Base-by-base conservation (phyloP, 2,113 vertebrate species). In the Numenius arquata region DNA sequence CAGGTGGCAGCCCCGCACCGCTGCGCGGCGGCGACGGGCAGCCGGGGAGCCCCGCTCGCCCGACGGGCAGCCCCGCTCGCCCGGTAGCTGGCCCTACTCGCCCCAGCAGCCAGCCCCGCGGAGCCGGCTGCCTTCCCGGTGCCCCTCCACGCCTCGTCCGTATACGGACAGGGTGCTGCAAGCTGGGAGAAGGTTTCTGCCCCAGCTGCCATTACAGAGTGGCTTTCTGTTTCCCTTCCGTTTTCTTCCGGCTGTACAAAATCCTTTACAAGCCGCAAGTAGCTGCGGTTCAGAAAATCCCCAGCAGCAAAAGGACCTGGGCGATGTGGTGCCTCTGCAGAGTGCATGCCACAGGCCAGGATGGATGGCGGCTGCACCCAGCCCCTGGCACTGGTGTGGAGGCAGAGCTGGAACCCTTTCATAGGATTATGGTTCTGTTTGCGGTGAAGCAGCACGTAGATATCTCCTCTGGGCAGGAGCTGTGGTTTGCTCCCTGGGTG, bases 261-360 rank as follows among this genome's bases (percentile, higher is more conserved):
- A 3, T 2, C 59, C 61, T 16, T 9, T 1, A 1, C 8, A 14
- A 36, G 66, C 66, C 13, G 2, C 19, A 6, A 0, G 19, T 2
- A 6, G 47, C 30, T 30, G 29, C 5, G 45, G 6, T 32, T 8
- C 34, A 43, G 18, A 62, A 50, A 30, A 7, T 2, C 18, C 16
- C 12, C 34, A 25, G 40, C 74, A 19, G 55, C 19, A 18, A 23
- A 23, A 15, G 21, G 58, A 15, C 21, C 59, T 17, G 3, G 16
- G 53, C 5, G 3, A 4, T 10, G 36, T 11, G 14, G 11, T 8
- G 58, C 32, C 68, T 8, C 13, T 12, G 32, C 47, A 2, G 27
- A 5, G 12, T 2, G 36, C 10, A 6, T 11, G 8, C 47, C 4
- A 29, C 32, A 9, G 23, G 48, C 38, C 8, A 5, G 19, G 23